Base-by-base conservation (phyloP, 2,113 vertebrate genomes). In the Larimichthys crocea region DNA sequence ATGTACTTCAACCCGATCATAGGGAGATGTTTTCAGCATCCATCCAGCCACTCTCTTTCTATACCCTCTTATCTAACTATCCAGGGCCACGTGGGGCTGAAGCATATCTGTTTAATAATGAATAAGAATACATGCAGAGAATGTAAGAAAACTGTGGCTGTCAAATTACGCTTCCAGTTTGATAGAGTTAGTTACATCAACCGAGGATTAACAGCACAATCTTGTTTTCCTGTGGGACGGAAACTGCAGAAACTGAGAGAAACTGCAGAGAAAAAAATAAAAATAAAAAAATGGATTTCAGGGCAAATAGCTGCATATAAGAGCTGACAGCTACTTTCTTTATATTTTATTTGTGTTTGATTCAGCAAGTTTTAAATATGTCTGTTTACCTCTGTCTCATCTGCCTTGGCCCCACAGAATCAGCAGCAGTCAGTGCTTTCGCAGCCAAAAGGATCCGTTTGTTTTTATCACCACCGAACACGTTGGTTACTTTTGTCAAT, bases 391-490 rank as follows among this genome's bases (percentile, higher is more conserved):
- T 35, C 49, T n/a, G 49, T 77, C 67, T 79, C 14, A 46, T 66
- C 82, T 24, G n/a, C 31, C 52, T 46, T 69, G 57, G 3, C 40
- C 62, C 35, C 40, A 69, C 53, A 75, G 55, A 84, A 67, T 61
- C 35, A 76, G 79, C 73, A 60, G n/a, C 19, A 82, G 52, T 44
- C 74, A 73, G 59, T 40, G 76, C 35, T 55, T 78, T 68, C 29
- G 46, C 74, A 69, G 85, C 84, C 84, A 89, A 68, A 70, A 73
- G 46, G 62, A 55, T 66, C 35, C n/a, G 11, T 80, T 90, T 85
- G 64, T 78, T 86, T 88, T 76, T 26, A 71, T 83, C 77, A 52
- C 71, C 73, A 4, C 17, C 29, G 10, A n/a, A 55, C 77, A 48
- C 19, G 75, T 71, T 22, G 57, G 63, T 44, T 76, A 66, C 35